Conservation (phyloP, 2,888 invertebrate genomes). For the Drosophila conformis region DNA sequence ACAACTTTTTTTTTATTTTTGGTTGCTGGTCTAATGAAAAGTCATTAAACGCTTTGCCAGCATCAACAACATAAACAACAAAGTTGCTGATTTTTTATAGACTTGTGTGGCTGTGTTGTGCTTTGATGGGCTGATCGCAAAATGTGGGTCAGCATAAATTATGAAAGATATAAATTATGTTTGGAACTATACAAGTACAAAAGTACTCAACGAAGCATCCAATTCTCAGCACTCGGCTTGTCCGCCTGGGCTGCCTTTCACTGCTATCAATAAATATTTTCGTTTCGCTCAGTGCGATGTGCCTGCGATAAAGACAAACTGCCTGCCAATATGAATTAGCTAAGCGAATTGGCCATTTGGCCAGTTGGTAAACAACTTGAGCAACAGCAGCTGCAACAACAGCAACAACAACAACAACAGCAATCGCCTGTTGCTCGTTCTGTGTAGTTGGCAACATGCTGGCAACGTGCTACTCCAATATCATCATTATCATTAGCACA, state of each 20-base stretch:
- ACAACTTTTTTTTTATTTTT: not conserved
- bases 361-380: constrained; percentile 68
- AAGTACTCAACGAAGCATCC: constrained; percentile 34
- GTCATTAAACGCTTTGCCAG: constrained; percentile 53
- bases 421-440: constrained; percentile 13
- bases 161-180: constrained; percentile 77
- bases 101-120: constrained; percentile 33
- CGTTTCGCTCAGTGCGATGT: constrained; percentile 55
- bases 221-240: constrained; percentile 35
- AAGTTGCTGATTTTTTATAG: constrained; percentile 36
- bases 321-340: constrained; percentile 78
- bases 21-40: constrained; percentile 45
- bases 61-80: constrained; percentile 8
- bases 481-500: constrained; percentile 78
- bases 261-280: constrained; percentile 78
- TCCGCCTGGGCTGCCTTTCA: constrained; percentile 64
- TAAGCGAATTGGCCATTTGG: constrained; percentile 77
- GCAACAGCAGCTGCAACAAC: not conserved
- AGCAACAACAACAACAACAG: not conserved
- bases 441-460: constrained; percentile 13
- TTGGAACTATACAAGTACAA: constrained; percentile 50
- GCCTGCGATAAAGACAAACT: constrained; percentile 77
- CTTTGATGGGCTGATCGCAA: constrained; percentile 46
- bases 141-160: constrained; percentile 78
- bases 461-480: constrained; percentile 64